A percentile compares a stretch with the other conserved stretches of the same genome.
Conservation (phyloP, 2,888 invertebrate species). For the Campaea margaritaria region DNA sequence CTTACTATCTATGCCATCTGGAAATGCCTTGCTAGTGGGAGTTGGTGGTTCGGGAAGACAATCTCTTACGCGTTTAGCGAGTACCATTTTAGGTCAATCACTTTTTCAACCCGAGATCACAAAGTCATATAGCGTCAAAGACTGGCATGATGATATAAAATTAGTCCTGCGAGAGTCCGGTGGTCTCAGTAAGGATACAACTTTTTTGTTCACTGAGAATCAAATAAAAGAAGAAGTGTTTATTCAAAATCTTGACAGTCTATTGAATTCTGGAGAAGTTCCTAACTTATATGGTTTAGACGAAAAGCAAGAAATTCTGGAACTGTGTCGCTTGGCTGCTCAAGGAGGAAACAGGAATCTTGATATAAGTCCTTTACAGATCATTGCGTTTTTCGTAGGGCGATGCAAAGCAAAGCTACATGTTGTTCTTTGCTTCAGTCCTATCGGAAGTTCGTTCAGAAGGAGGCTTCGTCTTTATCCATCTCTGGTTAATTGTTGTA, state of each 20-base stretch:
- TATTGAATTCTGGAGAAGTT: slow-evolving; percentile 94
- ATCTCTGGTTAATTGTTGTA: slow-evolving; percentile 94
- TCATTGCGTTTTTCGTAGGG: slow-evolving; percentile 90
- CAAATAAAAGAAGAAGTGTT: slow-evolving; percentile 93
- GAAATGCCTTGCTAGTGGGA: slow-evolving; percentile 92
- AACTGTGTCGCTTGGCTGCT: slow-evolving; percentile 88
- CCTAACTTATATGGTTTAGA: slow-evolving; percentile 93
- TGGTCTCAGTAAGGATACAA: slow-evolving; percentile 89
- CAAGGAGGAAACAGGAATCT: slow-evolving; percentile 92
- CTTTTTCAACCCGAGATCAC: slow-evolving; percentile 93
- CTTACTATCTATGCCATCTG: slow-evolving; percentile 90
- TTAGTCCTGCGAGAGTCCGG: slow-evolving; percentile 88
- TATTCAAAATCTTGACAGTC: slow-evolving; percentile 92
- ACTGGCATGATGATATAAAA: slow-evolving; percentile 94
- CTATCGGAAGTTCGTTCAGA: slow-evolving; percentile 93
- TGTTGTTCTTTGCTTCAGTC: slow-evolving; percentile 93
- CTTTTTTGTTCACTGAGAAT: slow-evolving; percentile 91
- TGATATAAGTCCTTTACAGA: slow-evolving; percentile 91
- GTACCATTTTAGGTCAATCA: slow-evolving; percentile 84
- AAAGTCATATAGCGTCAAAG: slow-evolving; percentile 90
- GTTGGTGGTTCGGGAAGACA: slow-evolving; percentile 95
- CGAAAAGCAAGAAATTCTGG: slow-evolving; percentile 93
- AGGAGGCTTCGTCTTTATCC: slow-evolving; percentile 91
- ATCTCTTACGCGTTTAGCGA: slow-evolving; percentile 90
- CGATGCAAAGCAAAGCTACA: slow-evolving; percentile 93